Percentiles rank a stretch among this genome's conserved stretches.
Conservation (phyloP, 64 coral and sea anemone genomes). For the Porites lutea region DNA sequence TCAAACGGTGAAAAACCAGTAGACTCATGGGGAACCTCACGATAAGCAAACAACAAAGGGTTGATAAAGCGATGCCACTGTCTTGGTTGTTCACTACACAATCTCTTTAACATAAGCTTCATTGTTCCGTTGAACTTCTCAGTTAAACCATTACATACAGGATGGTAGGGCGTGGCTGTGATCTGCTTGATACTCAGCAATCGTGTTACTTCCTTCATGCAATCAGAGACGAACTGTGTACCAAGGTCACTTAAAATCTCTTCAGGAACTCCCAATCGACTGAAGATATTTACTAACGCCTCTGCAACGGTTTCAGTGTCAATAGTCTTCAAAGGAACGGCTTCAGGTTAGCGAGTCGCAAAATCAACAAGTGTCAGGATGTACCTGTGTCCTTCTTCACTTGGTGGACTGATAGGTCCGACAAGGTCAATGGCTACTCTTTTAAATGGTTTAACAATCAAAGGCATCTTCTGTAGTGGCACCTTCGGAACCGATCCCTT, state of each 20-base stretch:
- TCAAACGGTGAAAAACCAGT: slow-evolving; percentile 41
- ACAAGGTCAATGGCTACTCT: too few relatives aligned
- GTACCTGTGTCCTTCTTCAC: too few relatives aligned
- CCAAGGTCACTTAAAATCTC: slow-evolving; percentile 46
- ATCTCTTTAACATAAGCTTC: slow-evolving; percentile 43
- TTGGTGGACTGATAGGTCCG: too few relatives aligned
- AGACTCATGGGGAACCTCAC: slow-evolving; percentile 61
- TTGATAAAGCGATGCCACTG: slow-evolving; percentile 50
- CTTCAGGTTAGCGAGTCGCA: too few relatives aligned
- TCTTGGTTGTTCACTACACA: slow-evolving; percentile 18
- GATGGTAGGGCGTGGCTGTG: slow-evolving; percentile 60
- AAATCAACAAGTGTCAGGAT: too few relatives aligned
- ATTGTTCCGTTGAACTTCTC: slow-evolving; percentile 66
- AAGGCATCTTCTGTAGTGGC: slow-evolving; percentile 12
- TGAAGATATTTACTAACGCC: too few relatives aligned
- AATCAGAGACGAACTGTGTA: slow-evolving; percentile 50
- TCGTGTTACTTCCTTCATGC: slow-evolving; percentile 64
- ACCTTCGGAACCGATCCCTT: slow-evolving; percentile 18
- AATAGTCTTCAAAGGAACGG: too few relatives aligned
- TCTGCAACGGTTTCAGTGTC: too few relatives aligned
- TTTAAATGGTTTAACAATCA: too few relatives aligned
- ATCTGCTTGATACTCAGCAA: slow-evolving; percentile 47
- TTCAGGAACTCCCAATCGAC: too few relatives aligned
- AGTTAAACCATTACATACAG: slow-evolving; percentile 57
- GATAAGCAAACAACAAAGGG: slow-evolving; percentile 61